phyloP scores from a whole-genome alignment of 2,113 vertebrate genomes.

The Labeo catla region DNA sequence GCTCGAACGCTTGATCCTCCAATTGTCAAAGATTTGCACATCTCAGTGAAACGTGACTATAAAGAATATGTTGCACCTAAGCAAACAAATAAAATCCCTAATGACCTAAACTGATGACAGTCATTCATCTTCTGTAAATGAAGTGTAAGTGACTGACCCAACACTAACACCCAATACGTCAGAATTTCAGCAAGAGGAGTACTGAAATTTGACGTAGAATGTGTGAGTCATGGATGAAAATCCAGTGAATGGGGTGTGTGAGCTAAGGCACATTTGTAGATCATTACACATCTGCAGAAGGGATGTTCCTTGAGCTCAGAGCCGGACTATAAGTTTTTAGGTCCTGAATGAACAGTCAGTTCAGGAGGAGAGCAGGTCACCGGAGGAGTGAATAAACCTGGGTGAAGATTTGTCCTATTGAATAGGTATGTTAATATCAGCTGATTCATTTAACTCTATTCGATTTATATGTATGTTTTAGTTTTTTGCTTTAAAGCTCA shows the following conservation, averaged over 20 bases:
- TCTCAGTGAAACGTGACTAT: background rate
- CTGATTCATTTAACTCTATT: background rate
- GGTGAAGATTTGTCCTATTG: background rate
- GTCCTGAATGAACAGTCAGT: background rate
- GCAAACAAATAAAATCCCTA: background rate
- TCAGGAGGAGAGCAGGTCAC: background rate
- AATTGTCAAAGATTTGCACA: background rate
- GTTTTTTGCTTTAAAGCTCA: too few species aligned
- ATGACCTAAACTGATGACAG: background rate
- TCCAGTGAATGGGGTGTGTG: background rate
- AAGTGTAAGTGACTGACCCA: background rate
- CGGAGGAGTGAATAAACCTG: background rate
- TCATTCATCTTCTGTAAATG: background rate
- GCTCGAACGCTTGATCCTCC: background rate
- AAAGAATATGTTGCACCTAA: background rate
- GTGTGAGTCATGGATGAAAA: slow-evolving; percentile 1
- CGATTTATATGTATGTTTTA: background rate
- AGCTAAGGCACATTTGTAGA: background rate
- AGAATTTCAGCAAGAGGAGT: background rate
- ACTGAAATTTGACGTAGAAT: background rate
- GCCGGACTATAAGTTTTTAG: slow-evolving; percentile 5
- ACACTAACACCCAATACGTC: background rate
- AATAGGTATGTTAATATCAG: background rate
- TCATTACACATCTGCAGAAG: slow-evolving; percentile 2
- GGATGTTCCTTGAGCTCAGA: slow-evolving; percentile 11